Evolutionary conservation across 2,113 vertebrate species (phyloP).

Genomic region (Helogale parvula): DNA sequence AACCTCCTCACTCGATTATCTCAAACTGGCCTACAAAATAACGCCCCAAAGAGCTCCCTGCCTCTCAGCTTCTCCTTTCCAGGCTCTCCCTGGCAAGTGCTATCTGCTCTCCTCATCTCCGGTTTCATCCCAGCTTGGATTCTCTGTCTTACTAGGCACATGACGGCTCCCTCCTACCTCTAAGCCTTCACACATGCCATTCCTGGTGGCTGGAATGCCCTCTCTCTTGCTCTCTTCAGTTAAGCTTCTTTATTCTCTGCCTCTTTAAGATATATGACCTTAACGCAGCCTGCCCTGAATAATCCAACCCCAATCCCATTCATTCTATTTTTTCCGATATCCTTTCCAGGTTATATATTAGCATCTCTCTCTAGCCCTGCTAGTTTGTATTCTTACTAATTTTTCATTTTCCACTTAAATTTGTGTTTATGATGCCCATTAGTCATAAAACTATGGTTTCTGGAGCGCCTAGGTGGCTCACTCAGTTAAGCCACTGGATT

Average conservation of each 20-base stretch:
- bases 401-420: constrained; percentile 27
- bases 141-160: constrained; percentile 41
- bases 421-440: background rate
- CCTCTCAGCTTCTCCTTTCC: background rate
- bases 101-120: constrained; percentile 37
- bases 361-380: background rate
- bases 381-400: background rate
- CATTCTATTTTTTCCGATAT: background rate
- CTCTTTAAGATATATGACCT: background rate
- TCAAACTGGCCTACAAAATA: background rate
- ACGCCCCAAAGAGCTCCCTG: background rate
- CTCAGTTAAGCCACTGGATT: too few relatives aligned
- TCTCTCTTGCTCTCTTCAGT: background rate
- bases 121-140: constrained; percentile 5
- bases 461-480: too few relatives aligned
- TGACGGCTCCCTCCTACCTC: constrained; percentile 23
- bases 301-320: background rate
- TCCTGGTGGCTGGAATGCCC: constrained; percentile 43
- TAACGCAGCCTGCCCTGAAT: background rate
- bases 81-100: background rate
- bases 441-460: background rate
- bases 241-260: background rate
- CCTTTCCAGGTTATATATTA: background rate
- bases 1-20: background rate
- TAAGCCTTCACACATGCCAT: constrained; percentile 46